Base-by-base conservation (phyloP, 2,797 vertebrate genomes). In the Nyctibius grandis region DNA sequence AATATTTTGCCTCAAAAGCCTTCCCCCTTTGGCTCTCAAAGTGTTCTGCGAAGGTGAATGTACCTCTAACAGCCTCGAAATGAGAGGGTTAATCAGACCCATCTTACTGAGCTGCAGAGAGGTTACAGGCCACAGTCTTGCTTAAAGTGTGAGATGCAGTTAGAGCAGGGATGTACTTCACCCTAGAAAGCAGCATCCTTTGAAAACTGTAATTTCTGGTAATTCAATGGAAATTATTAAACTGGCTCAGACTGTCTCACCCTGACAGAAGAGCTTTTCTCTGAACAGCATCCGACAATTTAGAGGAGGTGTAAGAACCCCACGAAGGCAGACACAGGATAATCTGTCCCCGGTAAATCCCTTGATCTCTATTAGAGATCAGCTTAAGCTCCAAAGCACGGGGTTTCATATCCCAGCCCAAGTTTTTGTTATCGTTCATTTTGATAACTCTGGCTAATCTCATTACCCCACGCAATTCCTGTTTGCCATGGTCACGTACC, bases 341-440 rank as follows among this genome's bases (percentile, higher is more conserved):
- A 96, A 97, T 96, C 96, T 97, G 96, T 84, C 94, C 95, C 86
- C 5, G 5, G 94, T 85, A 95, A 96, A 96, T 97, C 96, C 91
- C 96, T 94, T 96, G 94, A 96, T 96, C 94, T 96, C 94, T 67
- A 95, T 80, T 82, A 96, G 95, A 96, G 93, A 95, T 91, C 95
- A 93, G 93, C 95, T 97, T 97, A 96, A 97, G 92, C 96, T 95
- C 86, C 87, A 89, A 73, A 92, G 96, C 92, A 65, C 3, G 0
- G 84, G 88, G 94, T 94, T 92, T 75, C 90, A 38, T 44, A 92
- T 95, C 86, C 90, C 88, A 93, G 61, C 86, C 90, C 84, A 97
- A 97, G 94, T 96, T 96, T 96, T 93, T 94, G 93, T 95, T 69
- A 95, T 44, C 64, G 0, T 22, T 94, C 73, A 21, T 92, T 93